Evolutionary conservation across 2,888 invertebrate species (phyloP), one percentile per base, ranked within the genome.

Genomic region (Globia sparganii): DNA sequence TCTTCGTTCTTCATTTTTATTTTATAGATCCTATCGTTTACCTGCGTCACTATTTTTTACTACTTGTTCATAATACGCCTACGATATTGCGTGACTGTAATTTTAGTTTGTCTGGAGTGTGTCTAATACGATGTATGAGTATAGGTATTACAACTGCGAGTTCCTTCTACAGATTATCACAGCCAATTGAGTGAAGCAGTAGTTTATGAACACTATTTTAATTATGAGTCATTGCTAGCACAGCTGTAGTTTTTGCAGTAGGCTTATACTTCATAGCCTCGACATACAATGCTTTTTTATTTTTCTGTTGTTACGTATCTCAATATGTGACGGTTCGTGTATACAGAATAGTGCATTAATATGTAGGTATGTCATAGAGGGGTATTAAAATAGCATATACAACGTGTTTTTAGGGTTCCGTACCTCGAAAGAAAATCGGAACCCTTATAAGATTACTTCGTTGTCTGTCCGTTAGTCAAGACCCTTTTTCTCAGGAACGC

Each of bases 171-270:
- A 49, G 21, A n/a, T 58, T n/a, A 68, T 37, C n/a, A n/a, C 11
- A 58, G 68, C 3, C 58, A 68, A 58, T 58, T 68, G 58, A n/a
- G 34, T n/a, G 58, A 21, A n/a, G n/a, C 34, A 58, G 5, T 53
- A 11, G 18, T 53, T 53, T 68, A 68, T 56, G 11, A 68, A 68
- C n/a, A n/a, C 18, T 34, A 53, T 49, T n/a, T 68, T 56, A n/a
- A 34, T 68, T 34, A 34, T 6, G 3, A 68, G 4, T 34, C 5
- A 68, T 68, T 56, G 18, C n/a, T 21, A 58, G 34, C 11, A 58
- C 68, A 68, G 34, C n/a, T 34, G n/a, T 21, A 56, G 18, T 56
- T 53, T 34, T 53, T 53, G 11, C 34, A n/a, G n/a, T n/a, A 53
- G 25, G 49, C 18, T 53, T 49, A 34, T 34, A 49, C n/a, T 67